Conservation (phyloP, 2,797 vertebrate genomes). For the Peromyscus attwateri region DNA sequence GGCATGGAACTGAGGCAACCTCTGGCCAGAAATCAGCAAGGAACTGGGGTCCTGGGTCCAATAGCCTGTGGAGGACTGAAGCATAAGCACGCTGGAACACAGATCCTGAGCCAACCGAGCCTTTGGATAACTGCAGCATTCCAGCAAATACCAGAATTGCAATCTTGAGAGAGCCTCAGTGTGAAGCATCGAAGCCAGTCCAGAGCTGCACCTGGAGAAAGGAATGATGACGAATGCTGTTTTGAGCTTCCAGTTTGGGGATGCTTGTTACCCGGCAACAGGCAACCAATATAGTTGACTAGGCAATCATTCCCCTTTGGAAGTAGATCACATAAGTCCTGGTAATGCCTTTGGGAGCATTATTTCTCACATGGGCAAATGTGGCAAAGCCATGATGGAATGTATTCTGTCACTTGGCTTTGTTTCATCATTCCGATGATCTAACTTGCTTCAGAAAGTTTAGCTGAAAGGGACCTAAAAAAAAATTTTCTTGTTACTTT, state of each 20-base stretch:
- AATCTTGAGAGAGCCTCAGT: background rate
- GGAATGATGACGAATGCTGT: background rate
- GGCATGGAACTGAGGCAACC: background rate
- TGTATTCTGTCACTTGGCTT: background rate
- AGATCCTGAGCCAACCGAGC: background rate
- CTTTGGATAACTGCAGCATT: background rate
- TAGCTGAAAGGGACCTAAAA: background rate
- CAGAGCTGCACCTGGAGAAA: slow-evolving; percentile 3
- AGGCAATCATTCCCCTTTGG: background rate
- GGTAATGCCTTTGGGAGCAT: background rate
- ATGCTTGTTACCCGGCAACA: background rate
- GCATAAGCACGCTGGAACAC: too few species aligned
- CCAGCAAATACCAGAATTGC: background rate
- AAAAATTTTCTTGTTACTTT: background rate
- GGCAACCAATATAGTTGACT: background rate
- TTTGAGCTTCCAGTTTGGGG: background rate
- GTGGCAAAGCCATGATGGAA: background rate
- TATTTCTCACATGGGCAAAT: background rate
- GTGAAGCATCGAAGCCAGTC: background rate
- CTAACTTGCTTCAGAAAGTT: slow-evolving; percentile 13
- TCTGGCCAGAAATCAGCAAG: background rate
- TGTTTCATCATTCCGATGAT: slow-evolving; percentile 9
- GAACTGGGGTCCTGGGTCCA: background rate
- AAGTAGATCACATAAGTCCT: background rate
- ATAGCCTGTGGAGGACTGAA: background rate